phyloP scores from a whole-genome alignment of 2,797 vertebrate genomes.

The Melanotaenia nigrans region DNA sequence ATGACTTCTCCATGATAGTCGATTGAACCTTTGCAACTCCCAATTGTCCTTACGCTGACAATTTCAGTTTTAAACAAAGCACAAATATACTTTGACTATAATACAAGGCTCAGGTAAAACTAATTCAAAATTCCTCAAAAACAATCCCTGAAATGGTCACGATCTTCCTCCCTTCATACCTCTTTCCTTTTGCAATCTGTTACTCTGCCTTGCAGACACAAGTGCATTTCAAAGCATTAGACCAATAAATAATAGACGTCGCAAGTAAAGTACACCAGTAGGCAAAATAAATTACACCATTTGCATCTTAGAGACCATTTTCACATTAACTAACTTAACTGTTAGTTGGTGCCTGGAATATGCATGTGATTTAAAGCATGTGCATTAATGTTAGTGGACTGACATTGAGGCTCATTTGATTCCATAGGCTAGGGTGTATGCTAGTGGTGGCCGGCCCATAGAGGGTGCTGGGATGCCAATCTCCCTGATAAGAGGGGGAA shows the following conservation, averaged over 20 bases:
- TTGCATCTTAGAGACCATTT: slow-evolving; percentile 34
- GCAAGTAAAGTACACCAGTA: slow-evolving; percentile 8
- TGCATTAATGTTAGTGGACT: slow-evolving; percentile 45
- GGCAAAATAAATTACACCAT: slow-evolving; percentile 42
- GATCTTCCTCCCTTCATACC: background rate
- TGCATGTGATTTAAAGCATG: slow-evolving; percentile 62
- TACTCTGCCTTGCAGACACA: background rate
- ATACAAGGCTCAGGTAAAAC: background rate
- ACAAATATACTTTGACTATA: background rate
- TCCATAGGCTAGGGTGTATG: slow-evolving; percentile 3
- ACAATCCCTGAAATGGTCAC: background rate
- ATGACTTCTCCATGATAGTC: background rate
- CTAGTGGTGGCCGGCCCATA: no score
- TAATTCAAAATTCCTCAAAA: background rate
- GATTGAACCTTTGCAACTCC: background rate
- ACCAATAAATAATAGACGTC: slow-evolving; percentile 20
- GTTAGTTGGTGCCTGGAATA: slow-evolving; percentile 39
- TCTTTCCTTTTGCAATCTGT: background rate
- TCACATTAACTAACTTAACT: slow-evolving; percentile 38
- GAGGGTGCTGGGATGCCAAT: no score
- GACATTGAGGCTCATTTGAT: slow-evolving; percentile 2
- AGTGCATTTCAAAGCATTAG: slow-evolving; percentile 7
- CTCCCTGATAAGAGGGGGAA: no score
- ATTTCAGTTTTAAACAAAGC: background rate
- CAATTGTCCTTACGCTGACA: background rate